A percentile compares a stretch with the other conserved stretches of the same genome.
Conservation (phyloP, 2,113 vertebrate species). For the Phrynosoma blainvillii region DNA sequence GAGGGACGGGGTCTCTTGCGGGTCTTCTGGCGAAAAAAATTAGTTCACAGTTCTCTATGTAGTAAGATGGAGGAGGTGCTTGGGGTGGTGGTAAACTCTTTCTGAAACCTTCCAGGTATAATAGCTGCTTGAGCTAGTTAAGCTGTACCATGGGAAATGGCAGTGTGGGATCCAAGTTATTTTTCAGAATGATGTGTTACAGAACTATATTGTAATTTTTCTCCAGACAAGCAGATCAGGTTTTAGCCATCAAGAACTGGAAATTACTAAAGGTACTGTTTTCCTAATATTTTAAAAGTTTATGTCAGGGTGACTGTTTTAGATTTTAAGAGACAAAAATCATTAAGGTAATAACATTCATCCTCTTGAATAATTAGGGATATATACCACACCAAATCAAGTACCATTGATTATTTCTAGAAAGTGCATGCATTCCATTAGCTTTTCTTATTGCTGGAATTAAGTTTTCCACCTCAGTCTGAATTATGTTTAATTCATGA, state of each 20-base stretch:
- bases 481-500: not conserved
- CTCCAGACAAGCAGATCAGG: not conserved
- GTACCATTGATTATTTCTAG: not conserved
- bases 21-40: no score
- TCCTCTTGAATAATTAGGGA: not conserved
- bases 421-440: not conserved
- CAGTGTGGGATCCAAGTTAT: not conserved
- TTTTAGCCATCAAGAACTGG: not conserved
- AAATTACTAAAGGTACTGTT: not conserved
- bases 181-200: not conserved
- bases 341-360: not conserved
- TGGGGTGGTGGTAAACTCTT: no score
- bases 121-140: no score
- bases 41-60: no score
- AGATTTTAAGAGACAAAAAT: not conserved
- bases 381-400: not conserved
- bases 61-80: no score
- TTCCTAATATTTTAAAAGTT: not conserved
- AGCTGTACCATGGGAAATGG: not conserved
- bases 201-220: not conserved
- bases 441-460: not conserved
- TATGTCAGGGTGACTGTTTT: not conserved
- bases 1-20: no score
- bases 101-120: no score
- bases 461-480: not conserved